phyloP scores from a whole-genome alignment of 2,888 invertebrate species.

The Tenthredo amoena region DNA sequence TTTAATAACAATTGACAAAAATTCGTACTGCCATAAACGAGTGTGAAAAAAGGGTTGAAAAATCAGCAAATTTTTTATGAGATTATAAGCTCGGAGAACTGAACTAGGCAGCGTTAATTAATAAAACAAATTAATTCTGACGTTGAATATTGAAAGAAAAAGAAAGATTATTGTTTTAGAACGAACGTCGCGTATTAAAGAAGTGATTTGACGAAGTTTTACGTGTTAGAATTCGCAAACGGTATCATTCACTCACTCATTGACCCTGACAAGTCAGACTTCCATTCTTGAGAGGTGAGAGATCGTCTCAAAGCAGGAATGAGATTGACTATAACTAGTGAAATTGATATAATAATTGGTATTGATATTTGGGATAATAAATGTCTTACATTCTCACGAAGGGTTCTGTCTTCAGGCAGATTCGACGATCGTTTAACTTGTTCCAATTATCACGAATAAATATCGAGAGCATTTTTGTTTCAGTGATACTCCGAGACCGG shows the following conservation, averaged over 20 bases:
- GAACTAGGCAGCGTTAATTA: neutral
- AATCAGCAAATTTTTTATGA: too few species aligned
- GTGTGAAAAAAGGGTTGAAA: neutral
- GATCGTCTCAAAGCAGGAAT: neutral
- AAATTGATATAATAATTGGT: neutral
- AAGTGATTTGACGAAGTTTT: neutral
- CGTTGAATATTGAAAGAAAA: neutral
- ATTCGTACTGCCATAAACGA: neutral
- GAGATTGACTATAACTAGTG: neutral
- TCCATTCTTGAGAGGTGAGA: neutral
- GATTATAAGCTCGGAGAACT: neutral
- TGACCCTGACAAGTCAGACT: neutral
- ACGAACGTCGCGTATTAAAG: neutral
- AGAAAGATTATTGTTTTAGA: neutral
- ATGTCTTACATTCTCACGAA: slow-evolving; percentile 22
- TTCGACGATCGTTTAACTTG: neutral
- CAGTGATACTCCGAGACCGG: neutral
- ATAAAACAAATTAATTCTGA: neutral
- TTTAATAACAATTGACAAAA: neutral
- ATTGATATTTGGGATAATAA: neutral
- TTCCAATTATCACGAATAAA: neutral
- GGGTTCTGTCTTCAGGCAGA: neutral
- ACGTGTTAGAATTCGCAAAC: neutral
- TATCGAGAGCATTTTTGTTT: slow-evolving; percentile 10
- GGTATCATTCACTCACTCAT: neutral